Evolutionary conservation across 2,888 invertebrate genomes (phyloP), one percentile per base, ranked within the genome.

Genomic region (Drosophila subquinaria): DNA sequence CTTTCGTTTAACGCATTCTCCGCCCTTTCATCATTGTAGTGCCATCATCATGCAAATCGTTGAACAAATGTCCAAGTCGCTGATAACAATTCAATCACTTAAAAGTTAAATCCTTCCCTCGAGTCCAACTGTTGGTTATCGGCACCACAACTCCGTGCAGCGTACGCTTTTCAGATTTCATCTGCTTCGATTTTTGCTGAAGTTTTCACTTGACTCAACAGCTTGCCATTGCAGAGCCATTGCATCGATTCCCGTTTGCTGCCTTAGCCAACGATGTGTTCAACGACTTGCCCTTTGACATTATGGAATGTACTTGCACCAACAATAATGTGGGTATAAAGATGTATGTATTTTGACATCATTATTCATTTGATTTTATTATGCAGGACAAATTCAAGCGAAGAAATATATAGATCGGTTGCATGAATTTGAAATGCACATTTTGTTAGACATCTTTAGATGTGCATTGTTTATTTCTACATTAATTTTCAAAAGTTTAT

Each of bases 1-100:
- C 33, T 43, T 27, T 69, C 55, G 30, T 17, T 40, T n/a, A 51
- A 57, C 35, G 56, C 52, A 36, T 36, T 13, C 57, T 13, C 5
- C 36, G n/a, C n/a, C n/a, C n/a, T n/a, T n/a, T n/a, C n/a, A n/a
- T n/a, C n/a, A n/a, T n/a, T n/a, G n/a, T n/a, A n/a, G n/a, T n/a
- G n/a, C 3, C 50, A 50, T 30, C 61, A 50, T 69, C 65, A 79
- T 70, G 68, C 55, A 71, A 79, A 82, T 83, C 60, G 69, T 40
- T 70, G 73, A 71, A 73, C 73, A 79, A 81, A 73, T 71, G 56
- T 77, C 69, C 70, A 45, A 73, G 74, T 75, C 73, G 51, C 70
- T 68, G 86, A 72, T 83, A 78, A 80, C 86, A 86, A 83, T 83
- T 86, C 86, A 86, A 83, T 86, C 83, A 86, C 86, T 84, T 83